phyloP scores from a whole-genome alignment of 2,797 vertebrate genomes.

The Paguma larvata region DNA sequence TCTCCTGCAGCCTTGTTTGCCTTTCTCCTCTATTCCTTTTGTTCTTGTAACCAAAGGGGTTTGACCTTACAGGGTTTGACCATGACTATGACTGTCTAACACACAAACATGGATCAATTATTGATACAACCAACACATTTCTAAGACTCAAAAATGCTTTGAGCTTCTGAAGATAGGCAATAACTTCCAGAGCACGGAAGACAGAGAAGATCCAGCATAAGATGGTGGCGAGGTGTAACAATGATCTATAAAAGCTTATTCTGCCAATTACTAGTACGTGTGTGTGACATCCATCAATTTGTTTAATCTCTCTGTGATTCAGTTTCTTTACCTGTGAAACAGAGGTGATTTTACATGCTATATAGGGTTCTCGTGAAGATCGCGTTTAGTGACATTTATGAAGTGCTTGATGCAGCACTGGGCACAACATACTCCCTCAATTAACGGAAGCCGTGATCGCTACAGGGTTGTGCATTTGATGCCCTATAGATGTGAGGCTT shows the following conservation, averaged over 20 bases:
- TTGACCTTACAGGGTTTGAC: neutral
- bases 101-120: constrained; percentile 50
- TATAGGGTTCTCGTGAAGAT: neutral
- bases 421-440: neutral
- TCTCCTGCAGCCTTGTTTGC: constrained; percentile 35
- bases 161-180: neutral
- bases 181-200: neutral
- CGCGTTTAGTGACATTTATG: neutral
- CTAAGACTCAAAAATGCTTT: constrained; percentile 61
- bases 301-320: neutral
- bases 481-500: neutral
- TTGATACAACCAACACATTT: constrained; percentile 43
- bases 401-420: neutral
- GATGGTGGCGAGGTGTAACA: neutral
- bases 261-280: neutral
- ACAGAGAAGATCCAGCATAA: neutral
- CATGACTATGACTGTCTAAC: neutral
- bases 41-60: constrained; percentile 65
- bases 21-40: constrained; percentile 68
- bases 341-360: neutral
- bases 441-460: neutral
- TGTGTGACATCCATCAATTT: neutral
- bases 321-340: neutral
- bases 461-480: neutral
- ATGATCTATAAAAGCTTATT: neutral